Base-by-base conservation (phyloP, 1,140 invertebrate species). In the Ganaspis sp. region DNA sequence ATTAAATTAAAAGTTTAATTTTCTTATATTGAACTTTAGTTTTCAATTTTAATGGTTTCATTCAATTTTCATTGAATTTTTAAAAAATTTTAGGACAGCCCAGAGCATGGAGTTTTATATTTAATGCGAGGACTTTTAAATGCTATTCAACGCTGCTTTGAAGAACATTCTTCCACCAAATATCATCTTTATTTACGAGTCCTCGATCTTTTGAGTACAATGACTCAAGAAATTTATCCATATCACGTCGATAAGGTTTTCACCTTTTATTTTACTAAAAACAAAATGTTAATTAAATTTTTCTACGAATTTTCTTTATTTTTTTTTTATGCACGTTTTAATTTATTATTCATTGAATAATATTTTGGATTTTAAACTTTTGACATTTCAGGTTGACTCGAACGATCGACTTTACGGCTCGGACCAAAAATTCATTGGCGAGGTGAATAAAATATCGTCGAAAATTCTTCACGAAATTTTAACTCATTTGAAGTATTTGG, bases 361-460 rank as follows among this genome's bases (percentile, higher is more conserved):
- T n/a, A n/a, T n/a, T n/a, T n/a, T n/a, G n/a, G n/a, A n/a, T n/a
- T n/a, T n/a, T n/a, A n/a, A n/a, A 34, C 6, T 34, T 34, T 34
- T 6, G 6, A 34, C 6, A 34, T 34, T 34, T 34, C 81, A 90
- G 97, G 96, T 99, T 71, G 95, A 98, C 87, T 97, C 97, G 1
- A 99, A 99, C 89, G 97, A 99, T 89, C 93, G 94, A 69, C 90
- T 99, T n/a, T 99, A 99, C 89, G 97, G 97, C 1, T 94, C 94
- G 49, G 97, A 98, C 92, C 93, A 94, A 29, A 96, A 97, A 89
- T 99, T 97, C 89, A 91, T 98, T 11, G 89, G 88, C 4, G 96
- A 97, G 92, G 92, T 98, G 0, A 95, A 97, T 82, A 94, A 94
- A 83, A 94, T 98, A 81, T 95, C 94, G 73, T 93, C 94, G 0